These are phyloP conservation scores for Mercenaria mercenaria DNA, from an alignment of 1,140 invertebrate genomes.

Conservation along the genomic window DNA sequence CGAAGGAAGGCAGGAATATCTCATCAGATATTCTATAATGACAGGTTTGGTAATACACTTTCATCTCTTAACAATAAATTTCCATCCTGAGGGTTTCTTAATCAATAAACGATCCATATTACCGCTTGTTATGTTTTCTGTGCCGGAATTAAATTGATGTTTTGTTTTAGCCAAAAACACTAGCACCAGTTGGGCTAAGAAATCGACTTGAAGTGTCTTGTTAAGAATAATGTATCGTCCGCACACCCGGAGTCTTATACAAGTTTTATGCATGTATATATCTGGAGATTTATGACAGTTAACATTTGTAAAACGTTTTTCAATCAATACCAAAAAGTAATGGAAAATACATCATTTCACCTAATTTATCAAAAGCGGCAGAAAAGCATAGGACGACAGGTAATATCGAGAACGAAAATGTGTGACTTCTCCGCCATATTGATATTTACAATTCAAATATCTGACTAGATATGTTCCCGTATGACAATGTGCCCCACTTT, in stretches of 20 bases:
- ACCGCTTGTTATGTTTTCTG: not conserved
- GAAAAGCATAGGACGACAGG: too few relatives aligned
- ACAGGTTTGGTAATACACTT: conserved; percentile 28
- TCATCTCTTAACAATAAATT: not conserved
- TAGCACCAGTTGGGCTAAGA: too few relatives aligned
- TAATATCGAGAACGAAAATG: too few relatives aligned
- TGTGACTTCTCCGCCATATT: too few relatives aligned
- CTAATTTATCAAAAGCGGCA: too few relatives aligned
- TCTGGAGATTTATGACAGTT: too few relatives aligned
- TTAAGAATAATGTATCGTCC: not conserved
- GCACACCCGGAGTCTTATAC: too few relatives aligned
- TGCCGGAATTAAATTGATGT: conserved; percentile 7
- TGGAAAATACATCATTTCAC: not conserved
- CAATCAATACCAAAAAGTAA: not conserved
- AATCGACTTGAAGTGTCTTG: not conserved
- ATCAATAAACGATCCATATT: conserved; percentile 23
- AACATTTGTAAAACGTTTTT: not conserved
- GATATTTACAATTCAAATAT: too few relatives aligned
- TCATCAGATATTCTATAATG: conserved; percentile 39
- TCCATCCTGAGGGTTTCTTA: not conserved
- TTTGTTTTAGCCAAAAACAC: not conserved
- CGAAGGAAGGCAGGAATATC: not conserved
- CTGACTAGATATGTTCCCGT: too few relatives aligned
- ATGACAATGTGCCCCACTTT: too few relatives aligned
- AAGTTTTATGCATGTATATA: too few relatives aligned